Conservation (phyloP, 2,888 invertebrate genomes). For the Lumbricus terrestris region DNA sequence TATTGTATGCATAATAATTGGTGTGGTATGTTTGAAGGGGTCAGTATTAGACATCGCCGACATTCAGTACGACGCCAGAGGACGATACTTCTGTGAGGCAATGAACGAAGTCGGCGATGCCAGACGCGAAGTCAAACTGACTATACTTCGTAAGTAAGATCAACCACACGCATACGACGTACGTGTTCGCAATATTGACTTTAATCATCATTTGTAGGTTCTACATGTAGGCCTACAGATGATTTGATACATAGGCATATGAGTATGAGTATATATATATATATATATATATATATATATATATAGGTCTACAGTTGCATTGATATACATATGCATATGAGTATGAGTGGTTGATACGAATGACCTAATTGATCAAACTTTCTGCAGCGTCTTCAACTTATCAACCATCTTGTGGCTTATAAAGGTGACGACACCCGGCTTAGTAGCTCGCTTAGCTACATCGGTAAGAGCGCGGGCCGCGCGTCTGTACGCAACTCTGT, state of each 20-base stretch:
- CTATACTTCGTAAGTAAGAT: slow-evolving; percentile 35
- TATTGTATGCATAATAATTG: neutral
- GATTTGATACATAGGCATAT: neutral
- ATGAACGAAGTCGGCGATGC: slow-evolving; percentile 35
- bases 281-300: neutral
- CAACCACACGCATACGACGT: neutral
- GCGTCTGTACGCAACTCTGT: no score
- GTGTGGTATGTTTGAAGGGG: slow-evolving; percentile 21
- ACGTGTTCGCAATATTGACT: no score
- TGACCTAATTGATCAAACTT: no score
- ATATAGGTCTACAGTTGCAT: no score
- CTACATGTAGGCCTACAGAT: neutral
- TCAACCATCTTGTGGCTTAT: no score
- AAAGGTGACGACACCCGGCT: no score
- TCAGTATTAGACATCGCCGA: slow-evolving; percentile 24
- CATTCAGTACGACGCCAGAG: slow-evolving; percentile 31
- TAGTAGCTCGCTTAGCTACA: no score
- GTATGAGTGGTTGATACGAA: no score
- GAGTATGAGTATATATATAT: neutral
- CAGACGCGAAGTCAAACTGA: slow-evolving; percentile 32
- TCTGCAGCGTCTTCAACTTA: no score
- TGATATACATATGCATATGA: neutral
- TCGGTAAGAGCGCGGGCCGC: no score
- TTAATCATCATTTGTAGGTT: no score
- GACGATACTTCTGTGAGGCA: slow-evolving; percentile 38